Conservation (phyloP, 2,797 vertebrate species). For the Epinephelus awoara region DNA sequence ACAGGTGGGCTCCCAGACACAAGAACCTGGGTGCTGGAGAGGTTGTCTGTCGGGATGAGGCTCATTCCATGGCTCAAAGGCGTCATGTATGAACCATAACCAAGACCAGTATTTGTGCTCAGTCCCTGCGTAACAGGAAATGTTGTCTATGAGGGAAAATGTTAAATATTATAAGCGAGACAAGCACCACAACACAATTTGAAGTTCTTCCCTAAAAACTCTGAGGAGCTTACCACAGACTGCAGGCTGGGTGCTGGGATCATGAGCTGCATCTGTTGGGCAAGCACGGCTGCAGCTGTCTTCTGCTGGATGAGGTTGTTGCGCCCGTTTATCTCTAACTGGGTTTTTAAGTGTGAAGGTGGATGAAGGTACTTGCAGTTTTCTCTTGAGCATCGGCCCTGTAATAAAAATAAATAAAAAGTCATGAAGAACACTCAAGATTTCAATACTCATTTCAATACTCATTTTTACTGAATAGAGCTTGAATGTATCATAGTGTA, state of each 20-base stretch:
- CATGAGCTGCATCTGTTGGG: constrained; percentile 99
- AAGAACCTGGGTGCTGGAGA: constrained; percentile 91
- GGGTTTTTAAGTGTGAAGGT: constrained; percentile 98
- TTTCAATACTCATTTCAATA: background rate
- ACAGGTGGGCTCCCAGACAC: constrained; percentile 93
- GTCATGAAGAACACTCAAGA: background rate
- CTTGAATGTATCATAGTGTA: no score
- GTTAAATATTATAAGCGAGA: constrained; percentile 25
- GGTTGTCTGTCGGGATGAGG: constrained; percentile 95
- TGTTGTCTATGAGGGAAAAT: constrained; percentile 83
- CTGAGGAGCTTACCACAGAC: constrained; percentile 89
- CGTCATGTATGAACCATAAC: constrained; percentile 96
- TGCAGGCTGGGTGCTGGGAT: constrained; percentile 95
- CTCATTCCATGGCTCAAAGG: constrained; percentile 95
- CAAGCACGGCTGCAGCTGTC: constrained; percentile 97
- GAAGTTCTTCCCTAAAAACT: constrained; percentile 3
- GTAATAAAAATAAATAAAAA: constrained; percentile 55
- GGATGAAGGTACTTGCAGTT: constrained; percentile 99
- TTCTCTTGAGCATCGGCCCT: constrained; percentile 98
- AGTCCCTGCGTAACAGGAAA: constrained; percentile 93
- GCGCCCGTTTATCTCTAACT: constrained; percentile 98
- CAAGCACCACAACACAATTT: constrained; percentile 2
- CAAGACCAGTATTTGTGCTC: constrained; percentile 92
- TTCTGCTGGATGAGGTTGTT: constrained; percentile 99
- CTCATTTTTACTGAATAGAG: no score